Conservation (phyloP, 53 echinoderm and acorn worm genomes). For the Echinometra lucunter region DNA sequence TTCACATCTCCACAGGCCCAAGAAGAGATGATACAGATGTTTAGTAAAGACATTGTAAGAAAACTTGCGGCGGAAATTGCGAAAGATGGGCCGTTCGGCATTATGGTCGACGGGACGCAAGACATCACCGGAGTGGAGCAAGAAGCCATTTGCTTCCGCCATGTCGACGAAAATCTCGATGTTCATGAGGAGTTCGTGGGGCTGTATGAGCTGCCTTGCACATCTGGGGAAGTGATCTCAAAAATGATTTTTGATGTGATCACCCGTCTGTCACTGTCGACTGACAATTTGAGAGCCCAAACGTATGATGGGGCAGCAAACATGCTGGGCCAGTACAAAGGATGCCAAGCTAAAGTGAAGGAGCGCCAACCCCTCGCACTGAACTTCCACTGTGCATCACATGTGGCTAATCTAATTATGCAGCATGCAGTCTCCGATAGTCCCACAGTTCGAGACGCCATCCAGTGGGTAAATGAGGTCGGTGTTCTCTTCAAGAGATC, state of each 20-base stretch:
- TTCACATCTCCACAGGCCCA: conserved; percentile 64
- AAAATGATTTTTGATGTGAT: conserved; percentile 49
- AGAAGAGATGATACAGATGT: conserved; percentile 64
- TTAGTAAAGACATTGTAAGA: conserved; percentile 29
- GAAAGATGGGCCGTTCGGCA: conserved; percentile 55
- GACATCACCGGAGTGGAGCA: conserved; percentile 67
- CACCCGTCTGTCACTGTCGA: conserved; percentile 36
- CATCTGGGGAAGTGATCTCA: conserved; percentile 55
- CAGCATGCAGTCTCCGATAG: neutral
- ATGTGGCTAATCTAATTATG: neutral
- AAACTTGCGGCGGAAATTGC: conserved; percentile 25
- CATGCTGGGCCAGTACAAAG: neutral
- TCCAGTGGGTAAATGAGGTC: neutral
- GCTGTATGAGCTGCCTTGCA: conserved; percentile 54
- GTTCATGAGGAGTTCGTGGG: conserved; percentile 72
- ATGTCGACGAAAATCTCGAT: conserved; percentile 68
- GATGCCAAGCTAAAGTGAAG: conserved; percentile 67
- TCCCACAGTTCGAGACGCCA: neutral
- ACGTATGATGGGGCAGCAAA: neutral
- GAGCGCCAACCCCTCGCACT: conserved; percentile 28
- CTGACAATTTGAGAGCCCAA: conserved; percentile 10
- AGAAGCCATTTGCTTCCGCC: conserved; percentile 71
- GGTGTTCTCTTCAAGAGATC: conserved; percentile 14
- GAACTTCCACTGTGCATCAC: neutral
- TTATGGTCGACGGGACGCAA: conserved; percentile 73